Base-by-base conservation (phyloP, 2,113 vertebrate genomes). In the Barnardius zonarius region DNA sequence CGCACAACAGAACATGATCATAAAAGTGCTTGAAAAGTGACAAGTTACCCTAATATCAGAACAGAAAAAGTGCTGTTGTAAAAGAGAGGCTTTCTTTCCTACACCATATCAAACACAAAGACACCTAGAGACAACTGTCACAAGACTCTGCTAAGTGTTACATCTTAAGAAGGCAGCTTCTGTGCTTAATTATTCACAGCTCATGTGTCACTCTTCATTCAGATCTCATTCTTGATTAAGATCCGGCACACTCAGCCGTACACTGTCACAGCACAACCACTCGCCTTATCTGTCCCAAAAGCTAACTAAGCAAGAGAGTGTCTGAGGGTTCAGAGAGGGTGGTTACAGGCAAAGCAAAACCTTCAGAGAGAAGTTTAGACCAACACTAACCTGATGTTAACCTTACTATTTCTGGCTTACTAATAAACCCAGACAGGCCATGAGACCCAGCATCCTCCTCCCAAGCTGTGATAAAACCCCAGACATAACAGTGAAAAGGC, bases 331-430 rank as follows among this genome's bases (percentile, higher is more conserved):
- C 84, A 70, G 35, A 69, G 44, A 69, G 19, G 9, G 33, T 37
- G n/a, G 20, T 31, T 59, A 46, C 30, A 61, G 18, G 10, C 4
- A 6, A 49, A 67, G 88, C 11, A 83, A 86, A 90, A 68, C 33
- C 33, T 44, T 67, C 18, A 20, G 46, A 85, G 20, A 59, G 20
- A 88, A 46, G 28, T 3, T 83, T 59, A 86, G 75, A 62, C 31
- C 35, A 41, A 43, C 9, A 15, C 30, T 67, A 54, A 83, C 74
- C 57, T 67, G 52, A 20, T 39, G 37, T 83, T 78, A 57, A 55
- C 43, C 51, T 90, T 68, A 59, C 74, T 86, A 88, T 63, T 92
- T 91, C 88, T 95, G 72, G 39, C 85, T 93, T 95, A 70, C 51
- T 69, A 83, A 83, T n/a, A 70, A 90, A 90, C 46, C 54, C 3